Evolutionary conservation across 2,888 invertebrate species (phyloP).

Genomic region (Glomeris marginata): DNA sequence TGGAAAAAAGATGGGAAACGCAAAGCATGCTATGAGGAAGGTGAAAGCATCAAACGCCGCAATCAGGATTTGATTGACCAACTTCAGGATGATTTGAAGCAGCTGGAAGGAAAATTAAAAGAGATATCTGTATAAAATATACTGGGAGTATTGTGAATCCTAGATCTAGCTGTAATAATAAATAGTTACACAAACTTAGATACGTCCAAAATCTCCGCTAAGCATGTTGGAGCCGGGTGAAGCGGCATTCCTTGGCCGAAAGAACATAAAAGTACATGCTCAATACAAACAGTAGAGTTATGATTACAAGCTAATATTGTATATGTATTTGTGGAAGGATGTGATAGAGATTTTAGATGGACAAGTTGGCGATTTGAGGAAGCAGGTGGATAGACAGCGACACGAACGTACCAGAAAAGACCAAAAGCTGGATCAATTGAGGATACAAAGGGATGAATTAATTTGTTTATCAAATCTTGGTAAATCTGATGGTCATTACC

Average conservation of each 20-base stretch:
- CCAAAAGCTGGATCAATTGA: slow-evolving; percentile 1
- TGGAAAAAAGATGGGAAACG: slow-evolving; percentile 9
- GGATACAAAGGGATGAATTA: not conserved
- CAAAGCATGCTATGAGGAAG: slow-evolving; percentile 8
- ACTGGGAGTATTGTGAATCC: no score
- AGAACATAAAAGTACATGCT: not conserved
- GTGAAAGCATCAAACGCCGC: slow-evolving; percentile 8
- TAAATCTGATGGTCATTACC: not conserved
- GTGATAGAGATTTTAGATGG: slow-evolving; percentile 3
- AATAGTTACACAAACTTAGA: slow-evolving; percentile 1
- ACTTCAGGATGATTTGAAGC: slow-evolving; percentile 4
- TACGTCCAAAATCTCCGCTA: not conserved
- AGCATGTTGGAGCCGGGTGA: not conserved
- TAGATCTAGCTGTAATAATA: no score
- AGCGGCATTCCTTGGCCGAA: no score
- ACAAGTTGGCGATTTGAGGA: slow-evolving; percentile 2
- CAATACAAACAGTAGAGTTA: not conserved
- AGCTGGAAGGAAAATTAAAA: no score
- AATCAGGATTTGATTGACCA: slow-evolving; percentile 1
- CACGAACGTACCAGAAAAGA: slow-evolving; percentile 3
- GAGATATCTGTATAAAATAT: not conserved
- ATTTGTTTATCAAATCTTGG: not conserved
- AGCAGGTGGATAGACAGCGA: not conserved
- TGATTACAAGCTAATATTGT: not conserved
- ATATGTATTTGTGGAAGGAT: not conserved